Percentiles rank a stretch among this genome's conserved stretches.
phyloP scores from a whole-genome alignment of 1,140 invertebrate genomes.

The Drosophila littoralis region DNA sequence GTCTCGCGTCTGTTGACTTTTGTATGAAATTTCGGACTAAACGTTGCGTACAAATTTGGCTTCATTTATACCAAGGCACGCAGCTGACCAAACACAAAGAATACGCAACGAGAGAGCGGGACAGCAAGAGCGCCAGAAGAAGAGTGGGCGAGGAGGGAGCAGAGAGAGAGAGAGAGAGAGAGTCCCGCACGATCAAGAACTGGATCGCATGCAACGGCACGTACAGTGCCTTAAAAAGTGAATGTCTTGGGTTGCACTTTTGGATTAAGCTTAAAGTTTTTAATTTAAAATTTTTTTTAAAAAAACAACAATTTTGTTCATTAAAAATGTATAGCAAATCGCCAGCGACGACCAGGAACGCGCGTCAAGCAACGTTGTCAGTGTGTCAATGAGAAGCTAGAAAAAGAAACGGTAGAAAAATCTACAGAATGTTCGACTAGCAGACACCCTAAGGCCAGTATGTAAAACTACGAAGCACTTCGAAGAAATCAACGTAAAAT shows the following conservation, averaged over 20 bases:
- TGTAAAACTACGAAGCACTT: too few species aligned
- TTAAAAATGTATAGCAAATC: constrained; percentile 51
- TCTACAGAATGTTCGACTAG: constrained; percentile 1
- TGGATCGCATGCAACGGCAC: constrained; percentile 30
- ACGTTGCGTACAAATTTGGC: constrained; percentile 71
- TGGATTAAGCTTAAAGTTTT: background rate
- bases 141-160: background rate
- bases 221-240: constrained; percentile 52
- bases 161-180: constrained; percentile 9
- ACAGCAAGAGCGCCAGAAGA: constrained; percentile 2
- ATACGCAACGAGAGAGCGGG: background rate
- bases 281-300: too few species aligned
- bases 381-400: constrained; percentile 42
- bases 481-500: background rate
- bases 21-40: constrained; percentile 71
- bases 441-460: constrained; percentile 5
- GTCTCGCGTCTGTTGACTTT: constrained; percentile 53
- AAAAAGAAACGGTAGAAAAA: constrained; percentile 8
- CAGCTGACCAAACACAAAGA: constrained; percentile 40
- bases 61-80: constrained; percentile 75
- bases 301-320: constrained; percentile 27
- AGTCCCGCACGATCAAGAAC: background rate
- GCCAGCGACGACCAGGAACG: constrained; percentile 40
- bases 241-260: constrained; percentile 40
- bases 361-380: constrained; percentile 56